Base-by-base conservation (phyloP, 1,140 invertebrate species). In the Drosophila willistoni region DNA sequence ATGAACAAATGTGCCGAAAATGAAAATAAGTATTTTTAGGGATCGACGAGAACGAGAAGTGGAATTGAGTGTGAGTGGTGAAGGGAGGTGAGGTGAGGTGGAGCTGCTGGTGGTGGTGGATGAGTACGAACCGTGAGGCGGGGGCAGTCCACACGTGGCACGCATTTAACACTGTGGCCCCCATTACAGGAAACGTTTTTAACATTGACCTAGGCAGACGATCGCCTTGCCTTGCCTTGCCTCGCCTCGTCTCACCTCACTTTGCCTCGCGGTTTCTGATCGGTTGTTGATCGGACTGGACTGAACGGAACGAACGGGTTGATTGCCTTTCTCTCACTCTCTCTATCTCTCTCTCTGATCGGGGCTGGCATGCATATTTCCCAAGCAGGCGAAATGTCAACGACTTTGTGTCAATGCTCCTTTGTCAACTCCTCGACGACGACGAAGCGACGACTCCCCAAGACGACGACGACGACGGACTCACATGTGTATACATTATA, bases 321-420 rank as follows among this genome's bases (percentile, higher is more conserved):
- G 84, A 80, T 84, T 74, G 74, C 55, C 74, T 68, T 36, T 54
- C 74, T 25, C 22, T 25, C 22, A 4, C 22, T 25, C 2, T 25
- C 22, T 22, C 19, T n/a, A n/a, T n/a, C n/a, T 22, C 19, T 4
- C 22, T 4, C 22, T 25, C 0, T 25, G 22, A 25, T 25, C 22
- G 22, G 10, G n/a, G 42, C 17, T 47, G 44, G 14, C 57, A 12
- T 34, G 25, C 36, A 25, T 62, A 62, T 44, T 41, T 44, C 17
- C 41, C 36, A 62, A 42, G 17, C 60, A 25, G 36, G 59, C 56
- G 17, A 75, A 83, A 86, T 87, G 83, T 87, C 83, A 85, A 86
- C 79, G 82, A 80, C 82, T 79, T 29, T 64, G 22, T 70, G 82
- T 85, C 82, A 87, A 80, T 82, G 83, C 70, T 77, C 75, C 68